Evolutionary conservation across 2,113 vertebrate species (phyloP).

Genomic region (Hypomesus transpacificus): DNA sequence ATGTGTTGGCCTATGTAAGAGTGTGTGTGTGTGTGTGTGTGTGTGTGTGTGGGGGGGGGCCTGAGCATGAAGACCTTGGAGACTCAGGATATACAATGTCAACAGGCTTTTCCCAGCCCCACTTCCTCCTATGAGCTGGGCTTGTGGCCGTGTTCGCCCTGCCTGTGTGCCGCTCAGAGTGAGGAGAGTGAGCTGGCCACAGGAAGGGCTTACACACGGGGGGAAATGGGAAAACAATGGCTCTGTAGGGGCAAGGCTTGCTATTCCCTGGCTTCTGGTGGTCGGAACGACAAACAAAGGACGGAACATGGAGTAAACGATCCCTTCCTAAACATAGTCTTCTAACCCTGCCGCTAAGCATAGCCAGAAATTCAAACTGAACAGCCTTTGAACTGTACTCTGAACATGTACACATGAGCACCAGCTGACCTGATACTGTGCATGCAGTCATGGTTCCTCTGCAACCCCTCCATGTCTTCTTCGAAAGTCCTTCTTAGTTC

Average conservation of each 20-base stretch:
- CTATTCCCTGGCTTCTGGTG: background rate
- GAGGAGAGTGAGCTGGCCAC: conserved; percentile 20
- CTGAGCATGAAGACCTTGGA: background rate
- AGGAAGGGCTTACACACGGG: conserved; percentile 44
- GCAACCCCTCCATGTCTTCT: too few species aligned
- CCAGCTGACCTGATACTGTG: too few species aligned
- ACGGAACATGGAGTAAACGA: conserved; percentile 14
- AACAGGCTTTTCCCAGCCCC: background rate
- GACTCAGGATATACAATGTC: background rate
- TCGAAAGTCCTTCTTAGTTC: too few species aligned
- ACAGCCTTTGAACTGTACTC: too few species aligned
- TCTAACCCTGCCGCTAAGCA: too few species aligned
- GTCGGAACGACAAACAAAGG: background rate
- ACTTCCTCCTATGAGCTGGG: background rate
- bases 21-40: background rate
- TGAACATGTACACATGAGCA: too few species aligned
- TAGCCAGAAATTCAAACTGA: too few species aligned
- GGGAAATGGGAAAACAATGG: conserved; percentile 59
- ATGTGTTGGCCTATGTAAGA: background rate
- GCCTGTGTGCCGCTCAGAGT: background rate
- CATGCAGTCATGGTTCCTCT: too few species aligned
- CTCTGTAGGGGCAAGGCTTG: conserved; percentile 12
- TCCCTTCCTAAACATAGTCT: too few species aligned
- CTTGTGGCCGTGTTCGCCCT: background rate
- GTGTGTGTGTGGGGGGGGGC: background rate